phyloP scores from a whole-genome alignment of 2,888 invertebrate genomes.

The Cosmorhoe ocellata region DNA sequence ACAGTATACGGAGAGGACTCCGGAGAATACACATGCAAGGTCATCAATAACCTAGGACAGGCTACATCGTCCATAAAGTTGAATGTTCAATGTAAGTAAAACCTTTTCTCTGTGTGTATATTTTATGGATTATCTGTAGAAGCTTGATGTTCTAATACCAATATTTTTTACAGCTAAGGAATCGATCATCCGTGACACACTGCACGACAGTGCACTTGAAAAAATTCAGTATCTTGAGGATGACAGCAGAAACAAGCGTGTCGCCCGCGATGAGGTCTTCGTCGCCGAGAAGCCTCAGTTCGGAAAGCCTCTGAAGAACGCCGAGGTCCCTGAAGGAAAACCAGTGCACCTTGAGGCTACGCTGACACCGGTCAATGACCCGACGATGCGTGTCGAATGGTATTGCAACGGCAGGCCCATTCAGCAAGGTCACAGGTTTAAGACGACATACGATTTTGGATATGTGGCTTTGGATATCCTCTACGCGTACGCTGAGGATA shows the following conservation, averaged over 20 bases:
- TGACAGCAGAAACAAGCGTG: conserved; percentile 88
- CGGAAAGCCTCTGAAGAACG: conserved; percentile 93
- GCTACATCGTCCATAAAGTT: conserved; percentile 91
- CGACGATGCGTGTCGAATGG: conserved; percentile 99
- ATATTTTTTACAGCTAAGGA: conserved; percentile 85
- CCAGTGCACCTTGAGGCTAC: conserved; percentile 97
- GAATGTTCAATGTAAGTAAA: conserved; percentile 88
- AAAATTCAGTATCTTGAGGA: conserved; percentile 97
- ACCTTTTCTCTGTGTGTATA: too few relatives aligned
- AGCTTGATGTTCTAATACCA: too few relatives aligned
- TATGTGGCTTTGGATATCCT: conserved; percentile 98
- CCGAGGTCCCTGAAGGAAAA: conserved; percentile 92
- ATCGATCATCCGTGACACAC: conserved; percentile 93
- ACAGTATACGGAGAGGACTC: conserved; percentile 97
- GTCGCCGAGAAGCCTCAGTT: conserved; percentile 94
- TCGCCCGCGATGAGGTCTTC: conserved; percentile 87
- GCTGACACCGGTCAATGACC: conserved; percentile 97
- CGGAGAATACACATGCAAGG: conserved; percentile 94
- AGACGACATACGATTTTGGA: conserved; percentile 98
- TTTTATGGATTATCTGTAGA: too few relatives aligned
- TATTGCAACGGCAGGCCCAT: conserved; percentile 97
- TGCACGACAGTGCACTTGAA: conserved; percentile 95
- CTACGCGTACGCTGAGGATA: conserved; percentile 98
- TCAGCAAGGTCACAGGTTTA: conserved; percentile 96
- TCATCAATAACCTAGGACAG: conserved; percentile 92